Base-by-base conservation (phyloP, 2,797 vertebrate species). In the Falco cherrug region DNA sequence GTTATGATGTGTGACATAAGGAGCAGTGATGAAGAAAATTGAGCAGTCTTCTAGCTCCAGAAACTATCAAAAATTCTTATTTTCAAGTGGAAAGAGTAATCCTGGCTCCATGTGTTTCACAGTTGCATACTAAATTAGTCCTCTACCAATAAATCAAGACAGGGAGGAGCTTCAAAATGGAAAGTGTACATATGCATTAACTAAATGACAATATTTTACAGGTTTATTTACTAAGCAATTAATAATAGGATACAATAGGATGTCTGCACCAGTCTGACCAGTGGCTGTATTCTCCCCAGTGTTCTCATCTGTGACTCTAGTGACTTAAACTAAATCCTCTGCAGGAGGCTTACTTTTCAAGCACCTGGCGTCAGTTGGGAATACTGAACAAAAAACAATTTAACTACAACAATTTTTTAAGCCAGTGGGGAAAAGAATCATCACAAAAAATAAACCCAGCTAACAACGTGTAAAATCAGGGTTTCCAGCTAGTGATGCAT, bases 1-100 rank as follows among this genome's bases (percentile, higher is more conserved):
- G 33, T 84, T 95, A 91, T 86, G 82, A 91, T 78, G 65, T 85
- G 65, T 65, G 69, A 89, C 82, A 88, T 86, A 81, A 96, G 93
- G 65, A 81, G 79, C 91, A 95, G 50, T 81, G 82, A 88, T 90
- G 93, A 94, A 86, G 90, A 96, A 96, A 97, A 96, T 93, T 92
- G 95, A 92, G 79, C 54, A 91, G 84, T 67, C 54, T 84, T 43
- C 29, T 59, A 86, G 43, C 54, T 95, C 65, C 47, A 86, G 39
- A 50, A 91, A 73, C 35, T 65, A 93, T 51, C 29, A 78, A 75
- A 94, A 74, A 37, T 91, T 91, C n/a, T 33, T 71, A 48, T 81
- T 91, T 86, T 89, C 50, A 80, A 92, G 60, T n/a, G 26, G 61
- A 86, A 91, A 92, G 43, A 83, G 56, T 90, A 87, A 84, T 65